Conservation (phyloP, 1,140 invertebrate species). For the Eciton burchellii region DNA sequence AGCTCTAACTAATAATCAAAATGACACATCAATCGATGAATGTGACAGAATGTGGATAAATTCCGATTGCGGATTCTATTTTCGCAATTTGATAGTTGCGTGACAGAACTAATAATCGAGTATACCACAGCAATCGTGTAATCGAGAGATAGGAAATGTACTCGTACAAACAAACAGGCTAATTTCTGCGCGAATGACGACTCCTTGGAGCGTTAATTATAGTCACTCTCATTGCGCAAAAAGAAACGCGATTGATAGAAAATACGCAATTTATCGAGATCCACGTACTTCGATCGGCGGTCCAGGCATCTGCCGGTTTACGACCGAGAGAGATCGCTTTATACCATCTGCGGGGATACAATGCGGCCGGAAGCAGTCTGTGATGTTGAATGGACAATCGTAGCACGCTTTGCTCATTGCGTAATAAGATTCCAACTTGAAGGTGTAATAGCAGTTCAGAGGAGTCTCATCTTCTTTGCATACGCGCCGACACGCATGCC, state of each 20-base stretch:
- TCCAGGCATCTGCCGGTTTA: slow-evolving; percentile 95
- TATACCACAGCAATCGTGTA: background rate
- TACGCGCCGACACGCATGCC: slow-evolving; percentile 85
- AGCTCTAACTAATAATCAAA: background rate
- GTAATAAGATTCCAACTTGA: slow-evolving; percentile 92
- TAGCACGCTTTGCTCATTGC: slow-evolving; percentile 95
- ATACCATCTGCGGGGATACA: slow-evolving; percentile 94
- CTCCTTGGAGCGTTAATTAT: no score
- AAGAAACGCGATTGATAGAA: no score
- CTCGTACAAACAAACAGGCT: background rate
- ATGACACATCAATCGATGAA: background rate
- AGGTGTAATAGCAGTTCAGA: slow-evolving; percentile 90
- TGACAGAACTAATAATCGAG: background rate
- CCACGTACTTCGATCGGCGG: slow-evolving; percentile 91
- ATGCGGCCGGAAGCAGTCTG: slow-evolving; percentile 91
- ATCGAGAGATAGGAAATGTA: background rate
- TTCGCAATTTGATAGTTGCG: background rate
- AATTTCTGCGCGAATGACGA: background rate
- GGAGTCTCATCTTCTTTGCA: slow-evolving; percentile 86
- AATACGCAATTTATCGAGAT: background rate
- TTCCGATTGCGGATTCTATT: background rate
- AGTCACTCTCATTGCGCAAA: no score
- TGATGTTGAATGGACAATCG: slow-evolving; percentile 91
- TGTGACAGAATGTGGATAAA: background rate
- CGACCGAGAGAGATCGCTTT: slow-evolving; percentile 89